Evolutionary conservation across 2,888 invertebrate genomes (phyloP), one percentile per base, ranked within the genome.

Genomic region (Rhingia rostrata): DNA sequence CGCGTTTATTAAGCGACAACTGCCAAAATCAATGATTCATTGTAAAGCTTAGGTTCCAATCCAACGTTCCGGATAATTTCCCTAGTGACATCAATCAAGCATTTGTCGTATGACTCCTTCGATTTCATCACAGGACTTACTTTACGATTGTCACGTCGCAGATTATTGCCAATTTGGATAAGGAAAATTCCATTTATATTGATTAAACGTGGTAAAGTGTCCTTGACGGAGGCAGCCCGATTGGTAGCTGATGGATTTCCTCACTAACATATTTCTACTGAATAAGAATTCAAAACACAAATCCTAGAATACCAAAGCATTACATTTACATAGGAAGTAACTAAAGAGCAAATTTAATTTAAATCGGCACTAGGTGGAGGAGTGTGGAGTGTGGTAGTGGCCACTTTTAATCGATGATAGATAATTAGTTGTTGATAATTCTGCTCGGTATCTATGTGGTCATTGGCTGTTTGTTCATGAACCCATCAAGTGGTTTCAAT

Each of bases 281-380:
- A 53, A 72, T 66, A 53, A 43, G 70, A 58, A 79, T 79, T 79
- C 64, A 58, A 39, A 37, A 58, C 78, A 60, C 64, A 64, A 22
- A 45, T 64, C 12, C 12, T 33, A 10, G 49, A 64, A 33, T 49
- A 60, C 41, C 47, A 69, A 47, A 54, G 37, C 14, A 5, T 35
- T 5, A 0, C 41, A 32, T 64, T 58, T 37, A 37, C 53, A 63
- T 72, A 10, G 10, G 33, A 35, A 53, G 35, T 30, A 4, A 35
- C 32, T 10, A 30, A 32, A 9, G n/a, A 10, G 30, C 39, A 22
- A 9, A 51, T 47, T 37, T 32, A 37, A 33, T 69, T 69, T 63
- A 39, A 64, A 58, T 58, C 39, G 6, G 9, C 12, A 6, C 22
- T 41, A 33, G 2, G 6, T n/a, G 22, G 39, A 10, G 12, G 30